Evolutionary conservation across 2,113 vertebrate species (phyloP).

Genomic region (Alethe diademata): DNA sequence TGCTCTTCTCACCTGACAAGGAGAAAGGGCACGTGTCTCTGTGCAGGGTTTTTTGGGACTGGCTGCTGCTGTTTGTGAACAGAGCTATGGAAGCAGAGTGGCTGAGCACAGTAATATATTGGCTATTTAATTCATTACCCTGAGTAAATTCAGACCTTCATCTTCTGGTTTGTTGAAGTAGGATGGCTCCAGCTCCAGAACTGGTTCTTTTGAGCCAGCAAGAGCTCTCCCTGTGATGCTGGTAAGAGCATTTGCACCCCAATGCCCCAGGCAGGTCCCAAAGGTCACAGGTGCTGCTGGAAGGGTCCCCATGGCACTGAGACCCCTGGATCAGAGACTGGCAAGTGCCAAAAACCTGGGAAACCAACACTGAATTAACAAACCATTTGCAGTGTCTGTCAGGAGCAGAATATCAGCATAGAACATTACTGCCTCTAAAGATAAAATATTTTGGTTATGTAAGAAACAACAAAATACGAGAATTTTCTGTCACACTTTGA

Average conservation of each 20-base stretch:
- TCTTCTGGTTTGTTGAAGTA: not conserved
- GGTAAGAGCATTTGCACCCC: not conserved
- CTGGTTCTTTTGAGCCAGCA: not conserved
- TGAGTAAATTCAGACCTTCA: not conserved
- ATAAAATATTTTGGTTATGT: not conserved
- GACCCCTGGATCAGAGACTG: not conserved
- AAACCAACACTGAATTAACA: not conserved
- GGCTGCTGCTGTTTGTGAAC: not conserved
- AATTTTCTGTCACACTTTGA: constrained; percentile 13
- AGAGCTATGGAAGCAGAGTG: not conserved
- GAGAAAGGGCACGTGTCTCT: not conserved
- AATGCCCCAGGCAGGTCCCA: not conserved
- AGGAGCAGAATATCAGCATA: not conserved
- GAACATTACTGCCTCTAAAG: not conserved
- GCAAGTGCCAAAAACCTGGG: not conserved
- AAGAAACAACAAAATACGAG: not conserved
- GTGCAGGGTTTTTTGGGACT: not conserved
- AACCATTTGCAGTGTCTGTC: not conserved
- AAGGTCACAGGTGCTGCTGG: not conserved
- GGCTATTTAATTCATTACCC: not conserved
- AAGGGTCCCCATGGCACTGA: not conserved
- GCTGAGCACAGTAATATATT: not conserved
- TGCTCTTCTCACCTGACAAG: not conserved
- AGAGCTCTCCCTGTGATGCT: not conserved
- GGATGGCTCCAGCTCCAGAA: not conserved